Evolutionary conservation across 2,113 vertebrate genomes (phyloP), one percentile per base, ranked within the genome.

Genomic region (Hippolais icterina): DNA sequence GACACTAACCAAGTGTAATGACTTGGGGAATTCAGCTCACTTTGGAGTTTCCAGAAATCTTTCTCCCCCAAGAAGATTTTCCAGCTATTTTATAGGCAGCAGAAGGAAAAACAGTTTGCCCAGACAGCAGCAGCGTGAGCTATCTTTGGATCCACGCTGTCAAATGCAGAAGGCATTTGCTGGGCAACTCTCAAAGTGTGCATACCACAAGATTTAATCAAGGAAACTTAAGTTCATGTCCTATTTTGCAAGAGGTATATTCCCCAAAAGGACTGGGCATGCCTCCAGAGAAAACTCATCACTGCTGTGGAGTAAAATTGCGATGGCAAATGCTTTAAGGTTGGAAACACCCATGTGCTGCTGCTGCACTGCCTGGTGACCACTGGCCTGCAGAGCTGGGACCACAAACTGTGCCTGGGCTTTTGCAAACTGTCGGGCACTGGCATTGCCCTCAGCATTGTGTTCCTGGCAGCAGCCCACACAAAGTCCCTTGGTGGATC

Each of bases 1-100:
- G 89, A 97, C 78, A 95, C 94, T 96, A 97, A 95, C 93, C 96
- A 87, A 96, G 89, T 78, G 68, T 88, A 91, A 96, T 89, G 93
- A 90, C 79, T 95, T 92, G 75, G 84, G 61, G 91, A 95, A 92
- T 94, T 91, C 87, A 82, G 83, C 63, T 95, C 93, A 47, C 77
- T 91, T 94, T 71, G 78, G 89, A 94, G 64, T 96, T 92, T 94
- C 72, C 94, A 94, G 89, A 93, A 90, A 28, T 79, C 79, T 75
- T 96, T 95, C 85, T 90, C 76, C 47, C 78, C 78, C 89, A 96
- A 86, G 70, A 94, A 96, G 84, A 87, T 84, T 94, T 86, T 89
- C 87, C 86, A 93, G 57, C 79, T 94, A 24, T 95, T 96, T 95
- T 82, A 95, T 59, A 94, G 80, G 52, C 79, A 91, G 47, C 69